Percentiles rank a stretch among this genome's conserved stretches.
Evolutionary conservation across 1,140 invertebrate genomes (phyloP).

Genomic region (Lepidurus packardi): DNA sequence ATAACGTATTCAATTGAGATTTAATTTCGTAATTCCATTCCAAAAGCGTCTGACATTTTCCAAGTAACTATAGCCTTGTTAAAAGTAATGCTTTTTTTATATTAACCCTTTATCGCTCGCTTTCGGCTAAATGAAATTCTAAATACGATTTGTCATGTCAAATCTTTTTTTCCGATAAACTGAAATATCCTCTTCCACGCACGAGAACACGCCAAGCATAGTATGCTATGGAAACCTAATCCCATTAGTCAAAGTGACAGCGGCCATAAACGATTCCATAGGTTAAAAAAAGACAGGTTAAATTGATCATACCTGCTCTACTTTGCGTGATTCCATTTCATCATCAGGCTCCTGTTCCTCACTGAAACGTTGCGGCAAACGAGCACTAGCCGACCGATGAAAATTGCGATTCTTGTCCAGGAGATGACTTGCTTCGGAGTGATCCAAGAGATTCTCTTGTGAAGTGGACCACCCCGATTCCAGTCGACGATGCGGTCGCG

Average conservation of each 20-base stretch:
- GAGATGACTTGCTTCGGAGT: neutral
- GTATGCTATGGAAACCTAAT: neutral
- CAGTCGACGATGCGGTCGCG: constrained; percentile 23
- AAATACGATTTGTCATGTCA: neutral
- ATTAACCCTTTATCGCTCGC: neutral
- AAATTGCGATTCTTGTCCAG: constrained; percentile 24
- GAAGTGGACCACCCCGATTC: constrained; percentile 25
- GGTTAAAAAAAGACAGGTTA: neutral
- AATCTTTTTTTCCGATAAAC: neutral
- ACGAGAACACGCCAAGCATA: neutral
- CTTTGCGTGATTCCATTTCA: constrained; percentile 33
- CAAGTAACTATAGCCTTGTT: neutral
- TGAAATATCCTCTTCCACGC: neutral
- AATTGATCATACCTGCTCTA: constrained; percentile 6
- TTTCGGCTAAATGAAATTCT: neutral
- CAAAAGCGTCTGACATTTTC: neutral
- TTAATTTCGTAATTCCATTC: too few species aligned
- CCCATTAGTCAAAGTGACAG: constrained; percentile 4
- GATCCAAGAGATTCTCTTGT: constrained; percentile 32
- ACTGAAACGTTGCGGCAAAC: constrained; percentile 51
- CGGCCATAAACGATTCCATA: neutral
- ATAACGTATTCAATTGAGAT: neutral
- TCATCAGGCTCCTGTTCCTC: constrained; percentile 38
- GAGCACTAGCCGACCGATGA: constrained; percentile 65
- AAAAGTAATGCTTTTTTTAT: neutral